Base-by-base conservation (phyloP, 2,113 vertebrate genomes). In the Strix uralensis region DNA sequence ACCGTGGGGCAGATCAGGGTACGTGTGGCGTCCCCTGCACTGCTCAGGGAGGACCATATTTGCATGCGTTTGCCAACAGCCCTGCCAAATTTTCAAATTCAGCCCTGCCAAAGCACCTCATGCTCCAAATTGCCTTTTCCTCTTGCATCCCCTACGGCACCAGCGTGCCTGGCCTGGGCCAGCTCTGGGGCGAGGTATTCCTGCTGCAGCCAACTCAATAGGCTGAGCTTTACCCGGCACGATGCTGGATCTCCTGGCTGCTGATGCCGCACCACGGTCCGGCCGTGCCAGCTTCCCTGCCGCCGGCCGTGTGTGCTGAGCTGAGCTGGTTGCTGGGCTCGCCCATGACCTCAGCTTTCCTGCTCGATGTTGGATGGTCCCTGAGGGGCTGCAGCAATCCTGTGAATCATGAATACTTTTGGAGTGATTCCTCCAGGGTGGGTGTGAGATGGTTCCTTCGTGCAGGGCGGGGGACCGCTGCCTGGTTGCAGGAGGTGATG, bases 331-430 rank as follows among this genome's bases (percentile, higher is more conserved):
- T 70, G 58, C 69, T 61, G 91, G 92, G 70, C 80, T 94, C 63
- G 38, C 17, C 69, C 42, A 10, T 88, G 94, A 84, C 26, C 83
- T 94, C 95, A 96, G 88, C 83, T 81, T 88, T 90, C 57, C 72
- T 69, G 34, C 61, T 46, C 13, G 0, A 11, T 51, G 30, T 42
- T 8, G 7, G 71, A 70, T 5, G 3, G 49, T 30, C 69, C 57
- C 85, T 3, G 15, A 65, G 30, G 67, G 75, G 62, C 80, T 82
- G 86, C 20, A 44, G 65, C 66, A 92, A 93, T 82, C 40, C 14
- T 47, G 42, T 95, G 92, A 97, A 87, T 97, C 92, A 93, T 61
- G 73, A 80, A 93, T 94, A 26, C 18, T 72, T 93, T 40, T 5
- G 62, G 66, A 82, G 58, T 83, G 92, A 96, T 93, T 72, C 38